These are phyloP conservation scores for Vesta saturnalis DNA, from an alignment of 2,888 invertebrate species.

Conservation along the genomic window DNA sequence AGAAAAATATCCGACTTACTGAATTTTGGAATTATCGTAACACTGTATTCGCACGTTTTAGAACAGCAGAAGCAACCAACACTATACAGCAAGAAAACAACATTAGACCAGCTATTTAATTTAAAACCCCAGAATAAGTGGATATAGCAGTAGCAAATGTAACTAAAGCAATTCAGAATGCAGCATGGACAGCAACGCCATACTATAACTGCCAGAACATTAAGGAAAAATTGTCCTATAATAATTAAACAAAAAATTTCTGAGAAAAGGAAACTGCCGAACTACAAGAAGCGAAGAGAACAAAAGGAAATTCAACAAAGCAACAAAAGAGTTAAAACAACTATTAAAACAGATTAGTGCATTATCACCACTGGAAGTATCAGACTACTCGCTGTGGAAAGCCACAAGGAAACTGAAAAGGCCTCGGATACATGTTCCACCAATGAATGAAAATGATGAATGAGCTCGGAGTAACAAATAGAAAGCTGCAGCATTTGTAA, in stretches of 20 bases:
- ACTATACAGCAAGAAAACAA: no score
- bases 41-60: no score
- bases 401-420: constrained; percentile 6
- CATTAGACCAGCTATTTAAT: constrained; percentile 14
- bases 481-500: constrained; percentile 4
- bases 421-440: not conserved
- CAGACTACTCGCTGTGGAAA: no score
- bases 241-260: no score
- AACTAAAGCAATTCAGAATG: constrained; percentile 13
- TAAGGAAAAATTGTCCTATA: not conserved
- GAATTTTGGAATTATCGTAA: no score
- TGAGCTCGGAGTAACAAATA: not conserved
- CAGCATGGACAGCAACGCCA: no score
- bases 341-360: not conserved
- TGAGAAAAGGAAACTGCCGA: not conserved
- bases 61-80: no score
- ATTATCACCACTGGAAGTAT: not conserved
- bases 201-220: constrained; percentile 6
- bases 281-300: not conserved
- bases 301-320: no score
- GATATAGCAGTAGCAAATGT: constrained; percentile 11
- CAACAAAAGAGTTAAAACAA: no score
- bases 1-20: no score
- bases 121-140: constrained; percentile 12
- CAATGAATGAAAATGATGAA: not conserved